Conservation (phyloP, 2,113 vertebrate genomes). For the Solea senegalensis region DNA sequence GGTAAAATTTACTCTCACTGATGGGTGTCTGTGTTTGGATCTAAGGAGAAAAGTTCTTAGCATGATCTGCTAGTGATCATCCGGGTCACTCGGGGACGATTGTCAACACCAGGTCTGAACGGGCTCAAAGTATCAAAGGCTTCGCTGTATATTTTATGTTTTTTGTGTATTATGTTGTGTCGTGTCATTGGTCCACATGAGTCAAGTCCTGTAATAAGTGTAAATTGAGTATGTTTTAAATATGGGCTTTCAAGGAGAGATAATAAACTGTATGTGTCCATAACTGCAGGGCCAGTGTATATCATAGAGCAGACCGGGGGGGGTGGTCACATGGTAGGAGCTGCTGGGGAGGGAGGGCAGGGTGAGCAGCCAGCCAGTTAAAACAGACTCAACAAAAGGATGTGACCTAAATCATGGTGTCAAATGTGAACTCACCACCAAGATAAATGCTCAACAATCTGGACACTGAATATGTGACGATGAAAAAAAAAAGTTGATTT, state of each 20-base stretch:
- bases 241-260: constrained; percentile 26
- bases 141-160: constrained; percentile 42
- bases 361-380: constrained; percentile 49
- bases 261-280: constrained; percentile 15
- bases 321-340: constrained; percentile 58
- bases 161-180: constrained; percentile 1
- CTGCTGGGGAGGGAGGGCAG: constrained; percentile 71
- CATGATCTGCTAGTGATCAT: too few species aligned
- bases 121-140: constrained; percentile 23
- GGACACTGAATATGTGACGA: constrained; percentile 70
- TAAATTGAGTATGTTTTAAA: constrained; percentile 18
- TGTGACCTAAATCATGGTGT: constrained; percentile 42
- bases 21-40: too few species aligned
- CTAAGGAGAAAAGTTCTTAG: too few species aligned
- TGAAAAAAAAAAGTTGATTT: constrained; percentile 72
- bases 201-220: constrained; percentile 5
- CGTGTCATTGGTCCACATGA: constrained; percentile 32
- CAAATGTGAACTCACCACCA: constrained; percentile 15
- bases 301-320: constrained; percentile 35
- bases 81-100: too few species aligned
- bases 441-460: constrained; percentile 64
- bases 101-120: too few species aligned
- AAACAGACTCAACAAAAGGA: constrained; percentile 47
- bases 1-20: too few species aligned
- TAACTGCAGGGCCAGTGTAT: constrained; percentile 11